A percentile compares a stretch with the other conserved stretches of the same genome.
Evolutionary conservation across 2,888 invertebrate species (phyloP).

Genomic region (Eristalinus aeneus): DNA sequence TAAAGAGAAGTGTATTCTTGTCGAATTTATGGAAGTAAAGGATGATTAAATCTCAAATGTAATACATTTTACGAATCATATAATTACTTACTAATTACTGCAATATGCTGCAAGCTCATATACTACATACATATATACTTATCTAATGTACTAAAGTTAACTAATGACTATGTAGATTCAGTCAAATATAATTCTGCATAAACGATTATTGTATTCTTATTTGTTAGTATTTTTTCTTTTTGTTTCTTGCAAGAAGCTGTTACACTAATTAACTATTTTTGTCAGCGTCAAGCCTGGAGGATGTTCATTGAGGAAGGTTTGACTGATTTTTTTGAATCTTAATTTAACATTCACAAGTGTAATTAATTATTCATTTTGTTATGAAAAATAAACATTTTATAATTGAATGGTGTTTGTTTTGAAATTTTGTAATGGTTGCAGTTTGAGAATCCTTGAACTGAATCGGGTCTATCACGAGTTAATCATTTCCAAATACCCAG

Average conservation of each 20-base stretch:
- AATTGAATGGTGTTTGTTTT: background rate
- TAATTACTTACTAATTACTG: slow-evolving; percentile 59
- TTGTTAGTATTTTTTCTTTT: background rate
- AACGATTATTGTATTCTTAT: slow-evolving; percentile 44
- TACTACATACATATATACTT: slow-evolving; percentile 34
- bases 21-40: slow-evolving; percentile 48
- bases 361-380: background rate
- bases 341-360: slow-evolving; percentile 60
- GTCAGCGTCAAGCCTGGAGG: slow-evolving; percentile 16
- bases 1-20: slow-evolving; percentile 25
- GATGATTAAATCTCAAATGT: slow-evolving; percentile 37
- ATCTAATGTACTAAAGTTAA: slow-evolving; percentile 59
- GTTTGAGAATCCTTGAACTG: no score
- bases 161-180: slow-evolving; percentile 61
- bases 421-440: background rate
- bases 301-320: slow-evolving; percentile 12
- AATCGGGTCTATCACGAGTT: no score
- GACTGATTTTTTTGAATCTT: slow-evolving; percentile 16
- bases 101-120: slow-evolving; percentile 53
- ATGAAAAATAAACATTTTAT: background rate
- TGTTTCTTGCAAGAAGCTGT: slow-evolving; percentile 34
- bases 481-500: no score
- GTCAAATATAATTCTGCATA: slow-evolving; percentile 61
- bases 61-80: slow-evolving; percentile 43
- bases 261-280: slow-evolving; percentile 40